Base-by-base conservation (phyloP, 2,888 invertebrate genomes). In the Synergus japonicus region DNA sequence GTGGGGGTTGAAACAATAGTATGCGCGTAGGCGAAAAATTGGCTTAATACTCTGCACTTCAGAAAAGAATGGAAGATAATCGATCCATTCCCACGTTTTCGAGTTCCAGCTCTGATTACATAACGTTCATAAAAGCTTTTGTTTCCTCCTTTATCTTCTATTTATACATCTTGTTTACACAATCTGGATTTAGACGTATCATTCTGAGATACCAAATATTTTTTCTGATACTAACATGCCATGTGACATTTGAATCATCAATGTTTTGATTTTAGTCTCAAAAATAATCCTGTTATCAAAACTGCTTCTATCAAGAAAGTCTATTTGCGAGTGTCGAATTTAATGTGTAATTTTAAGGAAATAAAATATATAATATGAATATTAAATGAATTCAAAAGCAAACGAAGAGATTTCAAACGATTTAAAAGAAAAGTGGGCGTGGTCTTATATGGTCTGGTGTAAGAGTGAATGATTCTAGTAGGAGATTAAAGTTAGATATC, bases 61-160 rank as follows among this genome's bases (percentile, higher is more conserved):
- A 69, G 69, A 29, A 69, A 69, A 69, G 49, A 69, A 69, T 69
- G 46, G 15, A 46, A 69, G 69, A 69, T 69, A 69, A 69, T 69
- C 69, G 69, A 46, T 69, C 69, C 41, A 65, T 65, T 41, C 46
- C 49, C 69, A 69, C 69, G 46, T 69, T 69, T 46, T 46, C 49
- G 22, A 49, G 69, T 69, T 69, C 69, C 29, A 49, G 29, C 69
- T 46, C 29, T 69, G 69, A 69, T 69, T 69, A 69, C 69, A 69
- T 69, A 69, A 69, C 69, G 46, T 49, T 49, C 46, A 69, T 69
- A 29, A 46, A 49, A 69, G 69, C 69, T 69, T 69, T 69, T 69
- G 15, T 69, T 69, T 3, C 15, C 46, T 49, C 44, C 22, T 69
- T 69, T 69, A 15, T 46, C 22, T 13, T 69, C 46, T 67, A 18